Conservation (phyloP, 2,888 invertebrate genomes). For the Apamea sordens region DNA sequence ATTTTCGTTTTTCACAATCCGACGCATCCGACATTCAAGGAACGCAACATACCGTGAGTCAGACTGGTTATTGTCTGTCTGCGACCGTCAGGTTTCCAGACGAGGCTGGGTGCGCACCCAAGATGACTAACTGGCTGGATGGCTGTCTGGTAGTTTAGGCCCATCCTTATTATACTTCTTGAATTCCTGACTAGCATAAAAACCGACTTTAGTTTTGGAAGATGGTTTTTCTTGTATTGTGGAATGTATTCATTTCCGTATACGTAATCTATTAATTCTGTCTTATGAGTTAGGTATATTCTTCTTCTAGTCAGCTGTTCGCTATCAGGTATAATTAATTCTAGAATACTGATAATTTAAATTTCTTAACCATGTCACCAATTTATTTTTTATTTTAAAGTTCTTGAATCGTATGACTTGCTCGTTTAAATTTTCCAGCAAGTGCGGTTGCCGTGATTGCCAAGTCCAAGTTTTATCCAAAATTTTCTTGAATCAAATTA, state of each 20-base stretch:
- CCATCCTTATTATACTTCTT: neutral
- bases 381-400: conserved; percentile 7
- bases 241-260: neutral
- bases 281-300: neutral
- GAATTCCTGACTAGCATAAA: neutral
- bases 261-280: neutral
- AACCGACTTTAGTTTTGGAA: neutral
- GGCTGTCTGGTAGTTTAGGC: neutral
- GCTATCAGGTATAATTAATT: too few relatives aligned
- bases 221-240: neutral
- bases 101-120: neutral
- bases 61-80: conserved; percentile 4
- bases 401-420: neutral
- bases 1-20: neutral
- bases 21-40: neutral
- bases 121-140: neutral
- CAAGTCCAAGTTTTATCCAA: neutral
- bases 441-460: neutral
- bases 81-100: conserved; percentile 24
- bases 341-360: neutral
- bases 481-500: neutral
- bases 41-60: neutral
- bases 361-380: too few relatives aligned
- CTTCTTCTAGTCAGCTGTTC: too few relatives aligned
- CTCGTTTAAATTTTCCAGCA: neutral